These are phyloP conservation scores for Rhinoderma darwinii DNA, from an alignment of 2,113 vertebrate genomes.

Conservation along the genomic window DNA sequence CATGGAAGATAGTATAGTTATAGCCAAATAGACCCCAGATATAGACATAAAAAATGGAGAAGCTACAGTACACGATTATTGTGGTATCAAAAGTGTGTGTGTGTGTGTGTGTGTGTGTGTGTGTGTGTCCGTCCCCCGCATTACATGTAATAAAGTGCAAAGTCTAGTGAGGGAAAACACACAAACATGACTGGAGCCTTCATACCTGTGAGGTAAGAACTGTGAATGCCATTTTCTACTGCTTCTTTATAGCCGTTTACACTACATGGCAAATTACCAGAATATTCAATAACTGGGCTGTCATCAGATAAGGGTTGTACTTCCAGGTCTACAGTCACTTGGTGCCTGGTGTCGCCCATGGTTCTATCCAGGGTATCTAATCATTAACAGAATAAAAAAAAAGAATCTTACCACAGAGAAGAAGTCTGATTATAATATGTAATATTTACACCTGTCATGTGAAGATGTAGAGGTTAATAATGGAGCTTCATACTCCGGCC, in stretches of 20 bases:
- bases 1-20: too few relatives aligned
- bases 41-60: too few relatives aligned
- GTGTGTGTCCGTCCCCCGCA: too few relatives aligned
- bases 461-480: too few relatives aligned
- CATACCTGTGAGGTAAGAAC: slow-evolving; percentile 87
- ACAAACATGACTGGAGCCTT: neutral
- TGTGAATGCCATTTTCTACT: slow-evolving; percentile 83
- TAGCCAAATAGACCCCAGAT: too few relatives aligned
- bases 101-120: too few relatives aligned
- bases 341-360: slow-evolving; percentile 84
- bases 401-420: neutral
- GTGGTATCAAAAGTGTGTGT: too few relatives aligned
- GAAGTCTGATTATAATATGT: too few relatives aligned
- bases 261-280: slow-evolving; percentile 58
- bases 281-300: slow-evolving; percentile 69
- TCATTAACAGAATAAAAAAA: neutral
- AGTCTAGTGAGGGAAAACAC: neutral
- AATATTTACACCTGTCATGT: too few relatives aligned
- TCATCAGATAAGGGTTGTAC: slow-evolving; percentile 70
- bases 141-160: neutral
- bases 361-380: slow-evolving; percentile 87
- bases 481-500: too few relatives aligned
- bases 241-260: slow-evolving; percentile 75
- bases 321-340: slow-evolving; percentile 77
- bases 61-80: too few relatives aligned